Evolutionary conservation across 2,888 invertebrate species (phyloP).

Genomic region (Pterobdella sp.): DNA sequence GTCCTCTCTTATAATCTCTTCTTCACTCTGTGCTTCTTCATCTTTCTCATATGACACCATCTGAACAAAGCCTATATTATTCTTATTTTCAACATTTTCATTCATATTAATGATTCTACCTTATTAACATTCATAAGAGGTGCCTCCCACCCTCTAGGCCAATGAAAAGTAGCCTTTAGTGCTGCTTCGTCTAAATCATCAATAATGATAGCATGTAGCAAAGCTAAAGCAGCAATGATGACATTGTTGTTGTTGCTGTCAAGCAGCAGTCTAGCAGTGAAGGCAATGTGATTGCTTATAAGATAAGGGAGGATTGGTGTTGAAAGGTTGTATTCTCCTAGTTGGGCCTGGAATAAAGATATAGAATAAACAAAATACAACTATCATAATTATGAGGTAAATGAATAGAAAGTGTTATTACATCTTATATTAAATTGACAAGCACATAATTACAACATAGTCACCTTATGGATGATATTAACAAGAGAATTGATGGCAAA

Average conservation of each 20-base stretch:
- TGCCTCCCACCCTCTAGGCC: neutral
- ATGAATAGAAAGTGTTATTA: no score
- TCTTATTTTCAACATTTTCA: neutral
- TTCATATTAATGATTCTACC: neutral
- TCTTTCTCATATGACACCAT: neutral
- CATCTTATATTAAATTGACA: no score
- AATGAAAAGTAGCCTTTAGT: neutral
- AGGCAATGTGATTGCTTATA: neutral
- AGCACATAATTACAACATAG: no score
- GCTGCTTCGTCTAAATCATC: neutral
- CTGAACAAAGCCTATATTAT: neutral
- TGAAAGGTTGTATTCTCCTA: neutral
- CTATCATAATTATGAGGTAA: no score
- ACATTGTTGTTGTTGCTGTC: neutral
- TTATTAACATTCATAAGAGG: neutral
- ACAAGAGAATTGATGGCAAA: neutral
- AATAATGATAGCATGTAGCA: neutral
- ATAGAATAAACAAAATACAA: no score
- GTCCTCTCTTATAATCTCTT: neutral
- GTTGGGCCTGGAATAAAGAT: neutral
- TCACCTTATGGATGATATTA: neutral
- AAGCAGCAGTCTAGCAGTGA: neutral
- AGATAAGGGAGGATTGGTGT: slow-evolving; percentile 1
- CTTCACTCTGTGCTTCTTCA: neutral
- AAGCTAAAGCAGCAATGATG: neutral